A percentile compares a stretch with the other conserved stretches of the same genome.
Conservation (phyloP, 2,797 vertebrate genomes). For the Octomys mimax region DNA sequence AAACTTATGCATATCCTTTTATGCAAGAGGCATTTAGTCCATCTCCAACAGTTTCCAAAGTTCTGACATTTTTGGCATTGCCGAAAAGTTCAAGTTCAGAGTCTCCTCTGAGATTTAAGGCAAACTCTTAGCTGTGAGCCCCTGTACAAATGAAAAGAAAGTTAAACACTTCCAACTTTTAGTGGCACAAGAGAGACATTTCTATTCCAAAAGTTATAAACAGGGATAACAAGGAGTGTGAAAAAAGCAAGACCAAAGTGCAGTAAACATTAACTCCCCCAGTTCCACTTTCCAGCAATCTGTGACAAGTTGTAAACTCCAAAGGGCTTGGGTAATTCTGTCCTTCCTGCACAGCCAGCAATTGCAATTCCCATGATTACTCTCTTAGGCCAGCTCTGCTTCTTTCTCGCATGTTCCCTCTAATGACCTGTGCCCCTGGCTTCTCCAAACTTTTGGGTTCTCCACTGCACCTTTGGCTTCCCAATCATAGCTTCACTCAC, state of each 20-base stretch:
- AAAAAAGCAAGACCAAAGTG: not conserved
- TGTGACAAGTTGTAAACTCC: not conserved
- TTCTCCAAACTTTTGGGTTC: not conserved
- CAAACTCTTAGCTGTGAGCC: not conserved
- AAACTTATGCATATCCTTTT: not conserved
- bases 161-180: not conserved
- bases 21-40: not conserved
- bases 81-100: not conserved
- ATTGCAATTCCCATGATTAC: not conserved
- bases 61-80: not conserved
- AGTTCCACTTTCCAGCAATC: not conserved
- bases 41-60: not conserved
- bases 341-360: not conserved
- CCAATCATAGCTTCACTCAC: not conserved
- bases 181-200: not conserved
- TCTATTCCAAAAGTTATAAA: not conserved
- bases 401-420: not conserved
- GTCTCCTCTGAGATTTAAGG: not conserved
- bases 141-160: not conserved
- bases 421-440: not conserved
- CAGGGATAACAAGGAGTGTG: not conserved
- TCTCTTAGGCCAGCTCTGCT: not conserved
- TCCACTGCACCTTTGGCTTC: not conserved
- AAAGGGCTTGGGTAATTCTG: not conserved
- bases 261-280: not conserved